Conservation (phyloP, 2,888 invertebrate species). For the Ctena decussata region DNA sequence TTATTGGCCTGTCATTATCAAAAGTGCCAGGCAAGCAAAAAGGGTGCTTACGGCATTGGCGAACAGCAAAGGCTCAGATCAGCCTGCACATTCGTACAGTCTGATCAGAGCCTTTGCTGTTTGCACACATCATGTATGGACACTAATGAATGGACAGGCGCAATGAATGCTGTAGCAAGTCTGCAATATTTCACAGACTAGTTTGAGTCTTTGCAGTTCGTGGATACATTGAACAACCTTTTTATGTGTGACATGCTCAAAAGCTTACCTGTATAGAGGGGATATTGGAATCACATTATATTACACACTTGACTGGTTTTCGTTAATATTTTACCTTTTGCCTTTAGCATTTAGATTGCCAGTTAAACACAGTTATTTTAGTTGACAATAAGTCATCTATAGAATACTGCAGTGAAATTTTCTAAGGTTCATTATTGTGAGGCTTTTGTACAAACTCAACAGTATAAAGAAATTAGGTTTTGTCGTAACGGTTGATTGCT, state of each 20-base stretch:
- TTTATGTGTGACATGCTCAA: no score
- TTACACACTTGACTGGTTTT: slow-evolving; percentile 7
- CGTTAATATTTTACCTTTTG: slow-evolving; percentile 2
- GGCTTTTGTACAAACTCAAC: background rate
- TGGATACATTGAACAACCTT: no score
- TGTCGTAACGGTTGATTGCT: slow-evolving; percentile 2
- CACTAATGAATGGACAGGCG: no score
- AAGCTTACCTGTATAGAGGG: background rate
- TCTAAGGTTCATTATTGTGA: background rate
- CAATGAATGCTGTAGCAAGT: no score
- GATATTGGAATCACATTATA: slow-evolving; percentile 20
- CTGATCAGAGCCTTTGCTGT: no score
- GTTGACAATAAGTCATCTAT: background rate
- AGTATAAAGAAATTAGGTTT: background rate
- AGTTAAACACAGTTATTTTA: background rate
- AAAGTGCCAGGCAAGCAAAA: no score
- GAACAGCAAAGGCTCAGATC: no score
- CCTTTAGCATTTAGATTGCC: background rate
- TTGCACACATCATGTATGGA: no score
- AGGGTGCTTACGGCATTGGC: no score
- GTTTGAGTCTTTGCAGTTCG: no score
- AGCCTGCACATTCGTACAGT: no score
- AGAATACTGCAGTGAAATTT: background rate
- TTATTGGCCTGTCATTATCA: slow-evolving; percentile 11
- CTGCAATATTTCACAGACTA: no score